A percentile compares a stretch with the other conserved stretches of the same genome.
Evolutionary conservation across 2,888 invertebrate genomes (phyloP).

Genomic region (Erynnis tages): DNA sequence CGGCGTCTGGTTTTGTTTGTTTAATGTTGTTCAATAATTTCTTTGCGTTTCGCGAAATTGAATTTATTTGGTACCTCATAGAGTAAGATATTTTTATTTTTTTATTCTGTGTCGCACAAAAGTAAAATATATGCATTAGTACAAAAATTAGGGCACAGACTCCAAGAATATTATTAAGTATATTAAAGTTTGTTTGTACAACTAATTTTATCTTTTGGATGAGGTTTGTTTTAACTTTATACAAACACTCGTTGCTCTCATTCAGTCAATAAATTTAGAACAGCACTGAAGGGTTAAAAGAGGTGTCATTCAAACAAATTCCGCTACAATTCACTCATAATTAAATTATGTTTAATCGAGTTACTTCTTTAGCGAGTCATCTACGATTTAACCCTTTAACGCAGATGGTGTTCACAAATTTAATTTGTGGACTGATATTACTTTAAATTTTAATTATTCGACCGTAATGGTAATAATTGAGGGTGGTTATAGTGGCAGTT

Average conservation of each 20-base stretch:
- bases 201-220: too few species aligned
- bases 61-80: background rate
- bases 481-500: slow-evolving; percentile 9
- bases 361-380: slow-evolving; percentile 55
- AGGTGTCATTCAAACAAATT: slow-evolving; percentile 66
- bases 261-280: slow-evolving; percentile 26
- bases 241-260: background rate
- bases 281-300: slow-evolving; percentile 58
- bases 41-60: background rate
- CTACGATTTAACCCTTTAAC: slow-evolving; percentile 61
- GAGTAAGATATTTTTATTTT: too few species aligned
- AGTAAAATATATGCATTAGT: too few species aligned
- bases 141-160: too few species aligned
- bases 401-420: slow-evolving; percentile 53
- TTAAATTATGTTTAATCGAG: slow-evolving; percentile 64
- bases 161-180: too few species aligned
- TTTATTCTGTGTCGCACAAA: too few species aligned
- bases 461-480: slow-evolving; percentile 18
- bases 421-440: slow-evolving; percentile 43
- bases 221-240: too few species aligned
- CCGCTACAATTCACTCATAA: slow-evolving; percentile 62
- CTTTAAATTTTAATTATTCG: slow-evolving; percentile 40
- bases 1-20: slow-evolving; percentile 22
- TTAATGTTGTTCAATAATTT: slow-evolving; percentile 1
- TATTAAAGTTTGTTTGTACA: too few species aligned